Evolutionary conservation across 2,113 vertebrate genomes (phyloP).

Genomic region (Mastomys coucha): DNA sequence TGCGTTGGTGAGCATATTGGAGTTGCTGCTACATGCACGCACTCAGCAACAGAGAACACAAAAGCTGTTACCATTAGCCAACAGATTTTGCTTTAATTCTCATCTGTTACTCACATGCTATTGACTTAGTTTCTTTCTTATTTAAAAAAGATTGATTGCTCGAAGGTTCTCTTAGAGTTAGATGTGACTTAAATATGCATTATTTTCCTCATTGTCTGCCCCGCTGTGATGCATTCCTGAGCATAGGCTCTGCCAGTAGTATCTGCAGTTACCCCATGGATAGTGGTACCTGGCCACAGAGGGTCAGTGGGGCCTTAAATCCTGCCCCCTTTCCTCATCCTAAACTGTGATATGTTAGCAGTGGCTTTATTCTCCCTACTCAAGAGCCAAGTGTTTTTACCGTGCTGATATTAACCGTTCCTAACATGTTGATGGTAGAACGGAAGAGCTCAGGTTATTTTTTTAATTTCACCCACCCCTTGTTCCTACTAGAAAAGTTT

Average conservation of each 20-base stretch:
- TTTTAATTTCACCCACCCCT: slow-evolving; percentile 2
- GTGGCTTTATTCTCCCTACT: background rate
- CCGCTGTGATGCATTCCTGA: background rate
- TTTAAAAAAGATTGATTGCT: slow-evolving; percentile 81
- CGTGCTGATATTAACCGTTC: background rate
- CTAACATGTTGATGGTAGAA: background rate
- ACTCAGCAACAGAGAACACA: slow-evolving; percentile 87
- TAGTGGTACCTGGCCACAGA: background rate
- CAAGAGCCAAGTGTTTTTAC: background rate
- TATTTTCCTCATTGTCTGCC: slow-evolving; percentile 18
- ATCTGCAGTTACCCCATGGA: background rate
- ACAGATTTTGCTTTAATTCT: slow-evolving; percentile 87
- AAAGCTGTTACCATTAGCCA: slow-evolving; percentile 88
- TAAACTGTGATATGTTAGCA: background rate
- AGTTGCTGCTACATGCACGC: slow-evolving; percentile 79
- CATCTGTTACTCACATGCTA: slow-evolving; percentile 89
- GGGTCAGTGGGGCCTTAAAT: background rate
- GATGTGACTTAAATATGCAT: slow-evolving; percentile 61
- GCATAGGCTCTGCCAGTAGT: background rate
- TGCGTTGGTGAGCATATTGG: slow-evolving; percentile 85
- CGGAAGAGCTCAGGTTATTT: background rate
- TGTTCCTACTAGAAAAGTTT: background rate
- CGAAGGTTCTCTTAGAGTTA: slow-evolving; percentile 78
- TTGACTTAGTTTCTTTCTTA: slow-evolving; percentile 87
- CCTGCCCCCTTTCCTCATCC: background rate